These are phyloP conservation scores for Archaeoteleia sp. DNA, from an alignment of 2,888 invertebrate species.

Conservation along the genomic window DNA sequence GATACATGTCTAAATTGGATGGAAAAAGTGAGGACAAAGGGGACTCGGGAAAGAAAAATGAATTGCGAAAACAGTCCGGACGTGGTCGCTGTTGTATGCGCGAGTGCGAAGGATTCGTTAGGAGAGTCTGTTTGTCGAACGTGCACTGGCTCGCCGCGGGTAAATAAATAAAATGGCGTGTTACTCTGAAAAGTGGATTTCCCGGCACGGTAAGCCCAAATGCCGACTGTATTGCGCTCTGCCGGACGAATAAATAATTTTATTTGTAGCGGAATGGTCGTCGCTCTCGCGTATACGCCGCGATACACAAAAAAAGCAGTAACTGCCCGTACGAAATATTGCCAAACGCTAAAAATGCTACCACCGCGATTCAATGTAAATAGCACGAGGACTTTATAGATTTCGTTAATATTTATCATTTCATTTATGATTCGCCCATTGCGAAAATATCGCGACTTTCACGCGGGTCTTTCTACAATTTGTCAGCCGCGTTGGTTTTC, in stretches of 20 bases:
- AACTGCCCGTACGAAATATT: constrained; percentile 38
- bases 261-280: constrained; percentile 54
- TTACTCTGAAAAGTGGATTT: constrained; percentile 55
- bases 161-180: constrained; percentile 69
- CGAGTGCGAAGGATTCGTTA: constrained; percentile 63
- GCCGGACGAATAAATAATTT: constrained; percentile 60
- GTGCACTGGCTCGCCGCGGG: constrained; percentile 61
- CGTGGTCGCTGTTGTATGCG: constrained; percentile 42
- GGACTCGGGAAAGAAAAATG: constrained; percentile 44
- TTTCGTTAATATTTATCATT: constrained; percentile 49
- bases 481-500: constrained; percentile 1
- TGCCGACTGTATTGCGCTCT: constrained; percentile 35
- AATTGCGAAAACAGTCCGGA: constrained; percentile 49
- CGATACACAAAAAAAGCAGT: constrained; percentile 43
- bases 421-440: constrained; percentile 36
- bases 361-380: constrained; percentile 35
- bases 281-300: no score
- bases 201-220: constrained; percentile 42
- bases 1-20: constrained; percentile 47
- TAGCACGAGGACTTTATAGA: constrained; percentile 32
- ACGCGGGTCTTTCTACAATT: not conserved
- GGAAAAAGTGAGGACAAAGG: constrained; percentile 38
- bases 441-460: constrained; percentile 13
- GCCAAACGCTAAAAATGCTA: constrained; percentile 22
- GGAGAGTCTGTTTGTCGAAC: constrained; percentile 68